Base-by-base conservation (phyloP, 1,140 invertebrate species). In the Drepana arcuata region DNA sequence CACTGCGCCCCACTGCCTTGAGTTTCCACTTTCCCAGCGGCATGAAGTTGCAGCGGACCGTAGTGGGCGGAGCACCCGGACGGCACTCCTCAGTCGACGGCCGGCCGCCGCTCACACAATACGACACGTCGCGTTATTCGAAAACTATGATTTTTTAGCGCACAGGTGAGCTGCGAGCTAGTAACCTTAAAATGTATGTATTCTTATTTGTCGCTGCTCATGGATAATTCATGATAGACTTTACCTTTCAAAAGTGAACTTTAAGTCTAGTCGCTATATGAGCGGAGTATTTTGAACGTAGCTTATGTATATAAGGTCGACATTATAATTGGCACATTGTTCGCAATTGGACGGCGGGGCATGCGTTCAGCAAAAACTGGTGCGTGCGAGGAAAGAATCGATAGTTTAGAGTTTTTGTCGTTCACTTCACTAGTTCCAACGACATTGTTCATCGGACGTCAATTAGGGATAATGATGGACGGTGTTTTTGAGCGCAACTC, bases 201-300 rank as follows among this genome's bases (percentile, higher is more conserved):
- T 47, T 67, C 65, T n/a, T 75, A 71, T 78, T 75, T 72, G 69
- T 75, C 67, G 51, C 51, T 30, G 16, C 55, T 69, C 68, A 77
- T 79, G 68, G 60, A 48, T 79, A 67, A 79, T 79, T 75, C 74
- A 79, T 72, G 57, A 60, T n/a, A n/a, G n/a, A n/a, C n/a, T n/a
- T n/a, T n/a, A n/a, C n/a, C n/a, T n/a, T n/a, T n/a, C n/a, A n/a
- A n/a, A n/a, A n/a, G n/a, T n/a, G n/a, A n/a, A n/a, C n/a, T n/a
- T n/a, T n/a, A n/a, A n/a, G n/a, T n/a, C n/a, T n/a, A n/a, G n/a
- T n/a, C n/a, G n/a, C n/a, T n/a, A n/a, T n/a, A n/a, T n/a, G n/a
- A n/a, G n/a, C n/a, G n/a, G n/a, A n/a, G n/a, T n/a, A n/a, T n/a
- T n/a, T n/a, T n/a, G n/a, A n/a, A n/a, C n/a, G n/a, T n/a, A n/a